Percentiles rank a stretch among this genome's conserved stretches.
phyloP scores from a whole-genome alignment of 2,797 vertebrate genomes.

The Pseudochirops corinnae region DNA sequence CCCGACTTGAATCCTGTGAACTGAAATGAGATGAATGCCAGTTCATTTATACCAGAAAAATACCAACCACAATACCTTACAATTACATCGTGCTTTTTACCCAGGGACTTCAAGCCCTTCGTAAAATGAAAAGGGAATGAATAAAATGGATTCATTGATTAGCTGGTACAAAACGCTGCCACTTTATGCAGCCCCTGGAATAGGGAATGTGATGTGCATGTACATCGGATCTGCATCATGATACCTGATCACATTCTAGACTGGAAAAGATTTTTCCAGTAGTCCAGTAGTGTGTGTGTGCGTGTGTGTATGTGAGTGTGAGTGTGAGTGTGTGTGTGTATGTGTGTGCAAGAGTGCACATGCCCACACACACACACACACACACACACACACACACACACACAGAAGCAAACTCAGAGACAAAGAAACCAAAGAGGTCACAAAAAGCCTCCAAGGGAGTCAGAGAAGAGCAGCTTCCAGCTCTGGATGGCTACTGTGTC shows the following conservation, averaged over 20 bases:
- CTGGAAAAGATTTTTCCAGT: background rate
- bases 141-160: background rate
- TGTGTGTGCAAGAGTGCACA: too few species aligned
- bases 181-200: background rate
- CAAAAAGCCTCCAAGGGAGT: background rate
- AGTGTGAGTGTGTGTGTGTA: too few species aligned
- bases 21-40: constrained; percentile 14
- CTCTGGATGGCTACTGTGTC: too few species aligned
- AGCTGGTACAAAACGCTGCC: background rate
- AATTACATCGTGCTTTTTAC: background rate
- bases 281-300: too few species aligned
- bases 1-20: background rate
- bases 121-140: constrained; percentile 5
- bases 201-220: background rate
- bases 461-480: too few species aligned
- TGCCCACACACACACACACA: background rate
- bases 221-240: background rate
- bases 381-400: background rate
- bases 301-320: too few species aligned
- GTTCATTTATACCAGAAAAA: background rate
- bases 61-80: background rate
- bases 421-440: background rate
- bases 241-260: accelerated
- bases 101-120: background rate
- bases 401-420: background rate